phyloP scores from a whole-genome alignment of 2,888 invertebrate species.

The Portevinia maculata region DNA sequence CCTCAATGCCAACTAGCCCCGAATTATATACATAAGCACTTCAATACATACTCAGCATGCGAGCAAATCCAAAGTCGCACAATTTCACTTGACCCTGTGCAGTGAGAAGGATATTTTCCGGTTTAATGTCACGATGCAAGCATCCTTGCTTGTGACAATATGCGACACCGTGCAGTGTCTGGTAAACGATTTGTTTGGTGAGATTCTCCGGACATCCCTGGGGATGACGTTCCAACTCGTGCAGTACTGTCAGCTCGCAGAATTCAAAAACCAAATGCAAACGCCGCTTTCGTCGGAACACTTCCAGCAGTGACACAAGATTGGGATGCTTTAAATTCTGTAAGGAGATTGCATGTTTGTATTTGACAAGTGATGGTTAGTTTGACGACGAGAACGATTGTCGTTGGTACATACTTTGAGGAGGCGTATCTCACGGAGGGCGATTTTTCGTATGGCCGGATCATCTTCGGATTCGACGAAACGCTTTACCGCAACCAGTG shows the following conservation, averaged over 20 bases:
- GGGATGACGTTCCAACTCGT: slow-evolving; percentile 97
- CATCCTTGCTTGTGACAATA: slow-evolving; percentile 98
- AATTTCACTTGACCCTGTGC: slow-evolving; percentile 96
- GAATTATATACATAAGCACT: no score
- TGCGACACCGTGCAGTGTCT: slow-evolving; percentile 96
- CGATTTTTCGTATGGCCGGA: slow-evolving; percentile 97
- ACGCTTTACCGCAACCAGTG: slow-evolving; percentile 97
- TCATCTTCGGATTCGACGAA: slow-evolving; percentile 99
- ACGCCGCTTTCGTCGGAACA: slow-evolving; percentile 96
- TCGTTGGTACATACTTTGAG: slow-evolving; percentile 88
- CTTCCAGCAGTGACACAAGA: slow-evolving; percentile 97
- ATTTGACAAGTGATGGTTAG: slow-evolving; percentile 32
- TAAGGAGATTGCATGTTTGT: slow-evolving; percentile 63
- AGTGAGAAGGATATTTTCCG: slow-evolving; percentile 98
- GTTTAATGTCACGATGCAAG: slow-evolving; percentile 98
- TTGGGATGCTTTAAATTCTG: slow-evolving; percentile 99
- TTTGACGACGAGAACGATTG: not conserved
- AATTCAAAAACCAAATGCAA: slow-evolving; percentile 99
- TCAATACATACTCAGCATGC: slow-evolving; percentile 90
- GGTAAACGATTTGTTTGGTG: slow-evolving; percentile 96
- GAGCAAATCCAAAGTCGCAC: slow-evolving; percentile 98
- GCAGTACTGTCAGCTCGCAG: slow-evolving; percentile 98
- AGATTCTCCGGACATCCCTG: slow-evolving; percentile 95
- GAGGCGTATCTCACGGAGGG: slow-evolving; percentile 95
- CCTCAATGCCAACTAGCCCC: slow-evolving; percentile 26